These are phyloP conservation scores for Scylla paramamosain DNA, from an alignment of 1,140 invertebrate genomes.

Conservation along the genomic window DNA sequence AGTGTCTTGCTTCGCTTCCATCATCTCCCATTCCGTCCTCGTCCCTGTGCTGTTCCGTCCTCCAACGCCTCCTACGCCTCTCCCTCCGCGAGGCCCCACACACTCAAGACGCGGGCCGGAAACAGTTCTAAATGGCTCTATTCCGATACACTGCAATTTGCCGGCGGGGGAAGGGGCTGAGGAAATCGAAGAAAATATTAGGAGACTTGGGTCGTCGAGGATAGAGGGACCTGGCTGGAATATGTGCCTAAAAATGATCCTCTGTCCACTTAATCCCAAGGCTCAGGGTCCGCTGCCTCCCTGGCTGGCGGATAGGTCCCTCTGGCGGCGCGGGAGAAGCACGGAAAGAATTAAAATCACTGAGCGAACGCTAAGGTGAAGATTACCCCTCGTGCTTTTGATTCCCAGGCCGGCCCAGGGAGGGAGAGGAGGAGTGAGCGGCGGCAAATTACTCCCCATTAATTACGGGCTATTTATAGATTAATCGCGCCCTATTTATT, in stretches of 20 bases:
- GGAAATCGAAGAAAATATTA: constrained; percentile 75
- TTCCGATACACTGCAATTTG: constrained; percentile 74
- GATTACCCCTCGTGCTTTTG: constrained; percentile 65
- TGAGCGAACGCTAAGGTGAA: constrained; percentile 72
- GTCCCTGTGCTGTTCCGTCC: background rate
- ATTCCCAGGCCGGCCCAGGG: background rate
- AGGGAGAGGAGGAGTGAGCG: background rate
- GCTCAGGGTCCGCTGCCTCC: background rate
- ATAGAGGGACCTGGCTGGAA: background rate
- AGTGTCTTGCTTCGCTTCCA: background rate
- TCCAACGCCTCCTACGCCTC: constrained; percentile 6
- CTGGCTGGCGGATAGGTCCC: constrained; percentile 6
- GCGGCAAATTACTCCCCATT: constrained; percentile 68
- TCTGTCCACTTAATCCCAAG: background rate
- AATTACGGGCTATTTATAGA: constrained; percentile 76
- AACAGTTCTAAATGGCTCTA: constrained; percentile 73
- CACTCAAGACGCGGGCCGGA: constrained; percentile 50
- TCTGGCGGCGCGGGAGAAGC: background rate
- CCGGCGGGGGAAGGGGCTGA: constrained; percentile 47
- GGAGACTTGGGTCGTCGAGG: constrained; percentile 13
- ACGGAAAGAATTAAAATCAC: constrained; percentile 66
- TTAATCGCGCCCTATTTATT: constrained; percentile 75
- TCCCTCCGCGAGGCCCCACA: background rate
- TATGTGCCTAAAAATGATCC: background rate
- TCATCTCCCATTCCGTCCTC: background rate